phyloP scores from a whole-genome alignment of 2,797 vertebrate species.

The Furcifer pardalis region DNA sequence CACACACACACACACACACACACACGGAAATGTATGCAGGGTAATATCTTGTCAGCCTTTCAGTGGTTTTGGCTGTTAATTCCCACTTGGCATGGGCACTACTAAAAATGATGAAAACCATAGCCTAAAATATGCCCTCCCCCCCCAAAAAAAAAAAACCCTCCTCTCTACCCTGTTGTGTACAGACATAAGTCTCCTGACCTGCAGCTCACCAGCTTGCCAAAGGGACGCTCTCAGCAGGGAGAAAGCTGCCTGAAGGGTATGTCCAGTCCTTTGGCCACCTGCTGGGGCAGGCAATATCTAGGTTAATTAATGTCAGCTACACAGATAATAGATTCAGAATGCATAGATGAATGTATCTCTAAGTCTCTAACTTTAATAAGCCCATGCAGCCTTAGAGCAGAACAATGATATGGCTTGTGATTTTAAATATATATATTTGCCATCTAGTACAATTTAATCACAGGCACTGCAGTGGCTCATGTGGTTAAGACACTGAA shows the following conservation, averaged over 20 bases:
- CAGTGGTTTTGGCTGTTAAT: no score
- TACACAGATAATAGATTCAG: neutral
- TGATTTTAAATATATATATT: no score
- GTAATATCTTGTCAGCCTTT: neutral
- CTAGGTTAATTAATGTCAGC: slow-evolving; percentile 3
- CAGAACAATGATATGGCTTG: neutral
- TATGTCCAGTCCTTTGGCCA: neutral
- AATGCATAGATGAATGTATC: neutral
- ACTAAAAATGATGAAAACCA: no score
- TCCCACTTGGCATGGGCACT: neutral
- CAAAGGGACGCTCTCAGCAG: neutral
- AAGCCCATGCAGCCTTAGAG: neutral
- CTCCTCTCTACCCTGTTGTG: neutral
- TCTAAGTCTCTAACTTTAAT: neutral
- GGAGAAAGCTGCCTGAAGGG: neutral
- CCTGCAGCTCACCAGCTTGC: neutral
- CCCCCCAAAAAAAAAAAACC: no score
- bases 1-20: no score
- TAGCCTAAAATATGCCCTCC: no score
- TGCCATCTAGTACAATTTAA: no score
- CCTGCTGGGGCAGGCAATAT: slow-evolving; percentile 14
- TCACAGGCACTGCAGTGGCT: no score
- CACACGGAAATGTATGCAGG: no score
- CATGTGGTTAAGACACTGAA: no score
- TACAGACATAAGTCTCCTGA: neutral